Evolutionary conservation across 2,888 invertebrate species (phyloP).

Genomic region (Zele albiditarsus): DNA sequence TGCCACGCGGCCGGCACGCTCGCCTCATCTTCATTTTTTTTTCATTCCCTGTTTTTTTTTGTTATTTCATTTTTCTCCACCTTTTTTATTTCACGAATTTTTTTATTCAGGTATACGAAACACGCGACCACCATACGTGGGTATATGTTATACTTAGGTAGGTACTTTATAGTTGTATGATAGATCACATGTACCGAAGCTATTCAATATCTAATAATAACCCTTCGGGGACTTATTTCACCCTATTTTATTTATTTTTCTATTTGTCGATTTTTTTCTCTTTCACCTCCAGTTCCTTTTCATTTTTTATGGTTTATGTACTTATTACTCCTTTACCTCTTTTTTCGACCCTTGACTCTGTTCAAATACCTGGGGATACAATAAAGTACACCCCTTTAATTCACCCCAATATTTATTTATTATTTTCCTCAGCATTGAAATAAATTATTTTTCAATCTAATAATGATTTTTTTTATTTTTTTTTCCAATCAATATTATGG

Average conservation of each 20-base stretch:
- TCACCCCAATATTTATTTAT: neutral
- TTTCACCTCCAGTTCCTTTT: slow-evolving; percentile 29
- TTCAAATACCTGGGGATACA: slow-evolving; percentile 25
- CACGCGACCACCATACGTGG: neutral
- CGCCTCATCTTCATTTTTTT: slow-evolving; percentile 9
- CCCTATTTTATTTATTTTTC: slow-evolving; percentile 30
- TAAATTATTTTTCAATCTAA: neutral
- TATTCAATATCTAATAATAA: slow-evolving; percentile 39
- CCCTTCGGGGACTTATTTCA: slow-evolving; percentile 39
- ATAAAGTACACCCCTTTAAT: neutral
- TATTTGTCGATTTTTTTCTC: slow-evolving; percentile 34
- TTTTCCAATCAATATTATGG: too few species aligned
- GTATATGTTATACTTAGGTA: neutral
- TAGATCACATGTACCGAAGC: neutral
- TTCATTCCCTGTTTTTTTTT: neutral
- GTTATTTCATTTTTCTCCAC: neutral
- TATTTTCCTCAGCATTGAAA: neutral
- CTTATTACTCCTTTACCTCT: neutral
- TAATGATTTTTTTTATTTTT: neutral
- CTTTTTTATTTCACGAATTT: neutral
- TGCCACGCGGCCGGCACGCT: slow-evolving; percentile 28
- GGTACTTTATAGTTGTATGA: neutral
- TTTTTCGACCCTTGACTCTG: slow-evolving; percentile 28
- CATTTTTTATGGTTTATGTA: slow-evolving; percentile 1
- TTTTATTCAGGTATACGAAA: slow-evolving; percentile 8